These are phyloP conservation scores for Drosophila dives DNA, from an alignment of 2,888 invertebrate genomes.

Conservation along the genomic window DNA sequence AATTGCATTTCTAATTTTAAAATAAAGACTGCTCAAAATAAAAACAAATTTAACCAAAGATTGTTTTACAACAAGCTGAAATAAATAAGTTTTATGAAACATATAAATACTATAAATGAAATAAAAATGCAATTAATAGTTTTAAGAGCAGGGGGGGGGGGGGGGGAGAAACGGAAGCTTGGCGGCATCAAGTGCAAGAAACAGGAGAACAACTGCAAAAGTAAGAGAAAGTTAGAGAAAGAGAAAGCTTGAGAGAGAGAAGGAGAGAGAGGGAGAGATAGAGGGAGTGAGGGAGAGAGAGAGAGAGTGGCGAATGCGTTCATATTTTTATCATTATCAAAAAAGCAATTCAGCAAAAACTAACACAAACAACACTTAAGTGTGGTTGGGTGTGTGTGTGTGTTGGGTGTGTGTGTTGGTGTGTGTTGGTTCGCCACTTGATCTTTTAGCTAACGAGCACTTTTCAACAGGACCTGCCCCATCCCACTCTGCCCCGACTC, in stretches of 20 bases:
- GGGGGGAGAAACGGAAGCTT: constrained; percentile 5
- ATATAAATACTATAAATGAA: not conserved
- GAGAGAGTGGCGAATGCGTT: not conserved
- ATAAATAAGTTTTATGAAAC: not conserved
- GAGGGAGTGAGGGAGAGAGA: no score
- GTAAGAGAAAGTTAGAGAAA: not conserved
- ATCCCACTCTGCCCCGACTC: constrained; percentile 5
- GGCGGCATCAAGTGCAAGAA: constrained; percentile 24
- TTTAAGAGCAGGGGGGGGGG: not conserved
- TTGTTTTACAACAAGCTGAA: no score
- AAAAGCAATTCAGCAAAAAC: constrained; percentile 74
- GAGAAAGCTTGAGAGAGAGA: no score
- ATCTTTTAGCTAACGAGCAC: constrained; percentile 78
- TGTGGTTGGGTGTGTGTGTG: constrained; percentile 57
- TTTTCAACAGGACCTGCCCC: constrained; percentile 69
- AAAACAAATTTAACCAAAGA: not conserved
- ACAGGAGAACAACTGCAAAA: constrained; percentile 26
- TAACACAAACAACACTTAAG: constrained; percentile 78
- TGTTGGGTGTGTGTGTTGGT: constrained; percentile 13
- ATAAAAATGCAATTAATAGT: not conserved
- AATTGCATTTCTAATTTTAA: not conserved
- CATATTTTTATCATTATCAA: constrained; percentile 67
- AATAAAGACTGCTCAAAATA: not conserved
- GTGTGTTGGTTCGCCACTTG: constrained; percentile 65
- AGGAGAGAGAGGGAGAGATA: not conserved